Evolutionary conservation across 2,113 vertebrate species (phyloP).

Genomic region (Nanorana parkeri): DNA sequence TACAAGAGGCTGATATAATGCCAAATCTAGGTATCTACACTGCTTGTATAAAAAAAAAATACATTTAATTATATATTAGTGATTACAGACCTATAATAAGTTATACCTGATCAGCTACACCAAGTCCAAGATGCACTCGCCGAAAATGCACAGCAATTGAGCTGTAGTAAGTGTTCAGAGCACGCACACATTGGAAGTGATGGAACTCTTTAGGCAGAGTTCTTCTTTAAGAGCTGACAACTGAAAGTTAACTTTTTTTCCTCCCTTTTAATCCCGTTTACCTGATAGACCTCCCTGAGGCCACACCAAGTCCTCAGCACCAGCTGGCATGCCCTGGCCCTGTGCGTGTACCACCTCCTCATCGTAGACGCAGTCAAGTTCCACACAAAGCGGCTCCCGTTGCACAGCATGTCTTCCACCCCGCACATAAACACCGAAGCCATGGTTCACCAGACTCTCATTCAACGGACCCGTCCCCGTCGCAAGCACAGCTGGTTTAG

Average conservation of each 20-base stretch:
- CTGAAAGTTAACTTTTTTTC: not conserved
- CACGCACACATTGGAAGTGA: no score
- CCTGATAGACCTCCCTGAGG: slow-evolving; percentile 90
- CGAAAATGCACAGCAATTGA: no score
- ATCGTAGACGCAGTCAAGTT: slow-evolving; percentile 83
- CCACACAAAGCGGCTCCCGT: slow-evolving; percentile 87
- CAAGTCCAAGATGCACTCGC: no score
- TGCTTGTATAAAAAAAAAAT: no score
- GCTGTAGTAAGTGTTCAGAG: no score
- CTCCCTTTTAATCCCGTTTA: slow-evolving; percentile 62
- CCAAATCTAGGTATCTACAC: no score
- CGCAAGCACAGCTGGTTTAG: slow-evolving; percentile 15
- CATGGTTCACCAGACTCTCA: slow-evolving; percentile 69
- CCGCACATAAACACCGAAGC: slow-evolving; percentile 84
- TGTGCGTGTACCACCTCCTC: slow-evolving; percentile 83
- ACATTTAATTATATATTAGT: no score
- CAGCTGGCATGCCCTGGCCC: slow-evolving; percentile 84
- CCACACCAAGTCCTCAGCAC: slow-evolving; percentile 85
- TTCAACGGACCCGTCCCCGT: not conserved
- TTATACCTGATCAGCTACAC: no score
- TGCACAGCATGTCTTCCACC: slow-evolving; percentile 86
- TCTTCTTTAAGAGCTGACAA: no score
- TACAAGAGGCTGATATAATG: no score
- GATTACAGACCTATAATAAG: no score
- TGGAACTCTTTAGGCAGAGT: no score